Conservation (phyloP, 2,888 invertebrate species). For the Lobophora halterata region DNA sequence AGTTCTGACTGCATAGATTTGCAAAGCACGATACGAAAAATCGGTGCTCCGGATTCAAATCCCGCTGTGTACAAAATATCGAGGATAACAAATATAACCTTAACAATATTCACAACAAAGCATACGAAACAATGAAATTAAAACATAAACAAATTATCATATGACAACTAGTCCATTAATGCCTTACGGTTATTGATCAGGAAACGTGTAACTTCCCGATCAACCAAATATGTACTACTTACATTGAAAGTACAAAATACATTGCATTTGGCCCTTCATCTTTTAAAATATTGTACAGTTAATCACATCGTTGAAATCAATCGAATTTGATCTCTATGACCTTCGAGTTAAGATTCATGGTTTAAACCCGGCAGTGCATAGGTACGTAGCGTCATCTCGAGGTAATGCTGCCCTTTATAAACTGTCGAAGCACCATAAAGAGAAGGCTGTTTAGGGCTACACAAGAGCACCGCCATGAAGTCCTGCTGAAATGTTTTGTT, state of each 20-base stretch:
- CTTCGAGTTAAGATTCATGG: slow-evolving; percentile 25
- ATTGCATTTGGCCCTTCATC: slow-evolving; percentile 59
- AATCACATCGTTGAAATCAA: slow-evolving; percentile 7
- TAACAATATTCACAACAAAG: too few species aligned
- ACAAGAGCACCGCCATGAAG: too few species aligned
- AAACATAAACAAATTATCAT: too few species aligned
- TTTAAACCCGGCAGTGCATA: slow-evolving; percentile 62
- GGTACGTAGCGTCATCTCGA: slow-evolving; percentile 54
- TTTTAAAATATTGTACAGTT: slow-evolving; percentile 41
- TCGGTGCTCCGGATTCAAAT: too few species aligned
- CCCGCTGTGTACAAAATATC: too few species aligned
- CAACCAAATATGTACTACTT: slow-evolving; percentile 48
- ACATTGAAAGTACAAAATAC: slow-evolving; percentile 45
- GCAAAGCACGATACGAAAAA: too few species aligned
- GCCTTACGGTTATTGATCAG: slow-evolving; percentile 33
- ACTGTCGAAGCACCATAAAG: slow-evolving; percentile 49
- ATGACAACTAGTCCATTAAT: too few species aligned
- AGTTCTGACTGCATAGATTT: too few species aligned
- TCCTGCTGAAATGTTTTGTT: too few species aligned
- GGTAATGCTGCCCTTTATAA: slow-evolving; percentile 63
- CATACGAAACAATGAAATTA: too few species aligned
- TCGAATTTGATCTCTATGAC: slow-evolving; percentile 20
- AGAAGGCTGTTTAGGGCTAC: slow-evolving; percentile 39
- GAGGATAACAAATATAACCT: too few species aligned
- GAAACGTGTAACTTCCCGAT: slow-evolving; percentile 57